Conservation (phyloP, 2,888 invertebrate species). For the Papilio elwesi region DNA sequence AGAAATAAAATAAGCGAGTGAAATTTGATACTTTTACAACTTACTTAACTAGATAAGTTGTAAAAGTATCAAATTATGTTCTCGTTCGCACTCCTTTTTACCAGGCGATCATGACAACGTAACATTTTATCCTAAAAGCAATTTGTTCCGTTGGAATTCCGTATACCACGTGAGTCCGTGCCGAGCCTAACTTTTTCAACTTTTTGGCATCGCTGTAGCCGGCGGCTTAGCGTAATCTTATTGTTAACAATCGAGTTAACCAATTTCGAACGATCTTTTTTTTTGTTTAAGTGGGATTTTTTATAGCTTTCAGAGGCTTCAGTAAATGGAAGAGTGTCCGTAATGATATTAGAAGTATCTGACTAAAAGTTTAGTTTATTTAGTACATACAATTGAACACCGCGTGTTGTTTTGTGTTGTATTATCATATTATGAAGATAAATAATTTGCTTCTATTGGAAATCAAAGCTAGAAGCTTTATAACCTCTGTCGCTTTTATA, state of each 20-base stretch:
- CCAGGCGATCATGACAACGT: slow-evolving; percentile 18
- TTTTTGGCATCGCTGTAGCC: slow-evolving; percentile 37
- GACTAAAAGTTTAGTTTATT: background rate
- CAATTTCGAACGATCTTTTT: slow-evolving; percentile 33
- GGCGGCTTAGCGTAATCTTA: slow-evolving; percentile 36
- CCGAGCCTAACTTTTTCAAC: slow-evolving; percentile 28
- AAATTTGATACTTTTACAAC: too few relatives aligned
- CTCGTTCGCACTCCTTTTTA: background rate
- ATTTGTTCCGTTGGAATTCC: slow-evolving; percentile 33
- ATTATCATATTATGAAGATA: too few relatives aligned
- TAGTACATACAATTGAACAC: background rate
- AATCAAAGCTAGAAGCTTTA: too few relatives aligned
- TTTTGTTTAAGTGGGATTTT: slow-evolving; percentile 9
- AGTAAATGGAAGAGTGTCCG: slow-evolving; percentile 4
- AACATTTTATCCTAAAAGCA: slow-evolving; percentile 14
- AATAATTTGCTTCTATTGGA: too few relatives aligned
- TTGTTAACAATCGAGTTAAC: slow-evolving; percentile 39
- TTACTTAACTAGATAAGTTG: too few relatives aligned
- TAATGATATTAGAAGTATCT: background rate
- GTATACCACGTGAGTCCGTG: slow-evolving; percentile 23
- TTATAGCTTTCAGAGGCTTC: slow-evolving; percentile 2
- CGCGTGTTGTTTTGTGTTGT: too few relatives aligned
- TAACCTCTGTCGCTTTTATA: too few relatives aligned
- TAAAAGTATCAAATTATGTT: background rate
- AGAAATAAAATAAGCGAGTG: too few relatives aligned